Evolutionary conservation across 2,797 vertebrate genomes (phyloP).

Genomic region (Chaenodraco wilsoni): DNA sequence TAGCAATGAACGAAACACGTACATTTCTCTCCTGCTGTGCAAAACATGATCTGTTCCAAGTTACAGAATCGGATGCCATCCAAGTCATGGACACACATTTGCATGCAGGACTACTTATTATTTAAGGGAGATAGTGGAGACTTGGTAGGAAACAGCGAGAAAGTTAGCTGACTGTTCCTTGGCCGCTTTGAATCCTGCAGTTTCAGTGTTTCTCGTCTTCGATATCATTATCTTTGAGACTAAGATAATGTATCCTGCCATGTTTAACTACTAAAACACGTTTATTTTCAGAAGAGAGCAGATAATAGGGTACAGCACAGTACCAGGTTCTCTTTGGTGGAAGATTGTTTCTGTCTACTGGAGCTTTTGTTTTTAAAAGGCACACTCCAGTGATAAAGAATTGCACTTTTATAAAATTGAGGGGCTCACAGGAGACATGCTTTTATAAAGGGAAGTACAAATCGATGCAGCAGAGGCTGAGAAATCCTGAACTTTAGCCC

Average conservation of each 20-base stretch:
- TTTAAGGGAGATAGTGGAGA: not conserved
- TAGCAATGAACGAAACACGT: not conserved
- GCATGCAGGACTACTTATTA: not conserved
- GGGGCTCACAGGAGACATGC: conserved; percentile 4
- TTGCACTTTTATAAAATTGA: conserved; percentile 17
- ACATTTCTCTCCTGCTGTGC: conserved; percentile 4
- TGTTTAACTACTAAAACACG: conserved; percentile 20
- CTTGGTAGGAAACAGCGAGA: not conserved
- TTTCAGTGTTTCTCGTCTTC: conserved; percentile 17
- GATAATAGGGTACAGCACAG: conserved; percentile 23
- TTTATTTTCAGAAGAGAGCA: conserved; percentile 33
- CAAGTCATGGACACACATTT: not conserved
- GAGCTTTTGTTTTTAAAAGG: conserved; percentile 17
- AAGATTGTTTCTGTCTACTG: conserved; percentile 30
- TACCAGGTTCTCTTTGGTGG: conserved; percentile 18
- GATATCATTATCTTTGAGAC: conserved; percentile 1
- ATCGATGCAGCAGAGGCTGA: not conserved
- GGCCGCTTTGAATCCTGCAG: not conserved
- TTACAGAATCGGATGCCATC: not conserved
- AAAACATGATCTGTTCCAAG: not conserved
- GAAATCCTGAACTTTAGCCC: conserved; percentile 3
- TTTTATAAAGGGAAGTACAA: not conserved
- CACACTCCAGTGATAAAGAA: conserved; percentile 9
- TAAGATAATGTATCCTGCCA: conserved; percentile 21
- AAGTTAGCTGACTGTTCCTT: not conserved